Evolutionary conservation across 2,888 invertebrate species (phyloP).

Genomic region (Autographa pulchrina): DNA sequence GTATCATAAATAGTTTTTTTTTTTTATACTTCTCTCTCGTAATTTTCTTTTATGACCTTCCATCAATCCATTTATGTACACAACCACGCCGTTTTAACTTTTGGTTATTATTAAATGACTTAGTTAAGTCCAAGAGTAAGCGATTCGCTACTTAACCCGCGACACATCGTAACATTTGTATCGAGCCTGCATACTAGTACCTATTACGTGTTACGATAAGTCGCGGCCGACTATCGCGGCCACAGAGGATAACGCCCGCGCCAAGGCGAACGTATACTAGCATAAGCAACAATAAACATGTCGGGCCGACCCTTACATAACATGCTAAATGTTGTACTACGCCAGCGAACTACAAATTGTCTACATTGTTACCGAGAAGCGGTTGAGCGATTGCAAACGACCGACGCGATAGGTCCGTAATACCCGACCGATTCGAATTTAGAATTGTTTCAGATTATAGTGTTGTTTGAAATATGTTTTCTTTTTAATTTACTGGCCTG

Average conservation of each 20-base stretch:
- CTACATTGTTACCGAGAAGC: constrained; percentile 46
- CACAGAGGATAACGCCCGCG: constrained; percentile 82
- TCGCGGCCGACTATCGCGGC: constrained; percentile 72
- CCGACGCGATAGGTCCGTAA: constrained; percentile 9
- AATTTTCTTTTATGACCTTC: no score
- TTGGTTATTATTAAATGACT: not conserved
- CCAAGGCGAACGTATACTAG: constrained; percentile 78
- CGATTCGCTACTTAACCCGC: constrained; percentile 18
- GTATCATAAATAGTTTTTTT: no score
- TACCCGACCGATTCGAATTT: not conserved
- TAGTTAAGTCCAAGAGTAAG: not conserved
- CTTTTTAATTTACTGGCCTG: not conserved
- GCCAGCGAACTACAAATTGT: constrained; percentile 60
- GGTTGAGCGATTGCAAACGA: constrained; percentile 31
- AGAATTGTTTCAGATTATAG: not conserved
- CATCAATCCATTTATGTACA: no score
- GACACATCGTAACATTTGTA: constrained; percentile 19
- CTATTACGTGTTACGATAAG: constrained; percentile 69
- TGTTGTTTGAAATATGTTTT: not conserved
- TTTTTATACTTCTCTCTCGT: no score
- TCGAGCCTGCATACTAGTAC: constrained; percentile 36
- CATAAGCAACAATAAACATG: constrained; percentile 64
- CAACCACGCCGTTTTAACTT: not conserved
- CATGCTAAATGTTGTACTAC: constrained; percentile 67
- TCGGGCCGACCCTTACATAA: constrained; percentile 75